Percentiles rank a stretch among this genome's conserved stretches.
phyloP scores from a whole-genome alignment of 2,797 vertebrate species.

The Ctenochaetus hawaiiensis region DNA sequence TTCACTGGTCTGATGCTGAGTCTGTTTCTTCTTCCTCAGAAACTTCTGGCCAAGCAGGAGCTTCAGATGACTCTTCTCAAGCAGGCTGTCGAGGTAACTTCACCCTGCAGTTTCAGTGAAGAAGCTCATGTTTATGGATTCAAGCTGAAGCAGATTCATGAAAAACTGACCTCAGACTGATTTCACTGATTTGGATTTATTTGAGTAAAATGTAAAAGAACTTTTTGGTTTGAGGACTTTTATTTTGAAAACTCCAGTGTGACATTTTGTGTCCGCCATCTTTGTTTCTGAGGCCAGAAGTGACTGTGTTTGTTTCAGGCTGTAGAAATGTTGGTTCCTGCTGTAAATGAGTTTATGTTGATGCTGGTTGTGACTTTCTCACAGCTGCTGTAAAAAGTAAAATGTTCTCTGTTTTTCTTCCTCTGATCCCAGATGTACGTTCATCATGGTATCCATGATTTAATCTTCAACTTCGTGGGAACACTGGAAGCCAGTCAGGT shows the following conservation, averaged over 20 bases:
- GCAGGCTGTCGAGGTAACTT: slow-evolving; percentile 95
- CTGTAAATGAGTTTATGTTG: too few species aligned
- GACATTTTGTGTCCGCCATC: too few species aligned
- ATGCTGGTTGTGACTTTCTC: too few species aligned
- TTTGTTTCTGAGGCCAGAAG: too few species aligned
- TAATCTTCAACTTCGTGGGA: slow-evolving; percentile 96
- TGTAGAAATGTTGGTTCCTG: too few species aligned
- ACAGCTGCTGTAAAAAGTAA: not conserved
- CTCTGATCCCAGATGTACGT: slow-evolving; percentile 90
- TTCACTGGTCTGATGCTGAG: slow-evolving; percentile 12
- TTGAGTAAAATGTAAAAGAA: not conserved
- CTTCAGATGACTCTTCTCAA: slow-evolving; percentile 96
- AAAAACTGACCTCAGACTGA: too few species aligned
- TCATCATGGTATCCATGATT: slow-evolving; percentile 94
- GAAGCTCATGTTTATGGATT: not conserved
- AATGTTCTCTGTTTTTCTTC: not conserved
- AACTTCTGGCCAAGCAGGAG: slow-evolving; percentile 93
- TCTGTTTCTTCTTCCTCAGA: slow-evolving; percentile 79
- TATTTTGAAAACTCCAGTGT: too few species aligned
- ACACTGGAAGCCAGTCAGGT: slow-evolving; percentile 96
- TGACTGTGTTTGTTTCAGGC: too few species aligned
- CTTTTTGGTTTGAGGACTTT: not conserved
- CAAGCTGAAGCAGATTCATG: not conserved
- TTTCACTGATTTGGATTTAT: not conserved
- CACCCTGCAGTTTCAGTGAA: not conserved